Evolutionary conservation across 53 echinoderm and acorn worm genomes (phyloP).

Genomic region (Echinarachnius parma): DNA sequence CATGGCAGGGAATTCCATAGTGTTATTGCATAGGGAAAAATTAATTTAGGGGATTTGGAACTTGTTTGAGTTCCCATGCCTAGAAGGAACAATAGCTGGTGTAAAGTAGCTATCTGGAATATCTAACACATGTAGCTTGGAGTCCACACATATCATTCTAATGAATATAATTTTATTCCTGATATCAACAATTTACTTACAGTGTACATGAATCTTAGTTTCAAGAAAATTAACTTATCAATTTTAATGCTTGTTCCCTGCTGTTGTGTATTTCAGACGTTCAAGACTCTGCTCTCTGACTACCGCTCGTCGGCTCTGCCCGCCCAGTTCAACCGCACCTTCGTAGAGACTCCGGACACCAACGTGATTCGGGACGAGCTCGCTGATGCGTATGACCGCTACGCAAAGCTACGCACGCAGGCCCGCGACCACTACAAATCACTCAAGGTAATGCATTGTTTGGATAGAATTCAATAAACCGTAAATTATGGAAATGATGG

Average conservation of each 20-base stretch:
- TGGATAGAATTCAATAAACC: too few species aligned
- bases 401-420: slow-evolving; percentile 76
- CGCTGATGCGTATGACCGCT: slow-evolving; percentile 84
- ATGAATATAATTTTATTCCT: too few species aligned
- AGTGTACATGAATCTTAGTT: not conserved
- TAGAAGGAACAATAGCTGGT: too few species aligned
- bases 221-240: not conserved
- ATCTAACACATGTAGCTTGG: too few species aligned
- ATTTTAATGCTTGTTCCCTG: not conserved
- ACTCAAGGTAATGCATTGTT: too few species aligned
- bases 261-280: slow-evolving; percentile 57
- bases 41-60: too few species aligned
- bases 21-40: too few species aligned
- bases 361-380: slow-evolving; percentile 92
- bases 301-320: slow-evolving; percentile 79
- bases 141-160: too few species aligned
- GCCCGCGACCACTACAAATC: slow-evolving; percentile 71
- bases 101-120: too few species aligned
- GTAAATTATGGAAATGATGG: too few species aligned
- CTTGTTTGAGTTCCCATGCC: too few species aligned
- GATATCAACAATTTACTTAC: not conserved
- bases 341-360: slow-evolving; percentile 87
- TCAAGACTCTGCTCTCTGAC: slow-evolving; percentile 67
- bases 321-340: slow-evolving; percentile 79
- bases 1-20: too few species aligned